Evolutionary conservation across 2,888 invertebrate species (phyloP).

Genomic region (Microctonus brassicae): DNA sequence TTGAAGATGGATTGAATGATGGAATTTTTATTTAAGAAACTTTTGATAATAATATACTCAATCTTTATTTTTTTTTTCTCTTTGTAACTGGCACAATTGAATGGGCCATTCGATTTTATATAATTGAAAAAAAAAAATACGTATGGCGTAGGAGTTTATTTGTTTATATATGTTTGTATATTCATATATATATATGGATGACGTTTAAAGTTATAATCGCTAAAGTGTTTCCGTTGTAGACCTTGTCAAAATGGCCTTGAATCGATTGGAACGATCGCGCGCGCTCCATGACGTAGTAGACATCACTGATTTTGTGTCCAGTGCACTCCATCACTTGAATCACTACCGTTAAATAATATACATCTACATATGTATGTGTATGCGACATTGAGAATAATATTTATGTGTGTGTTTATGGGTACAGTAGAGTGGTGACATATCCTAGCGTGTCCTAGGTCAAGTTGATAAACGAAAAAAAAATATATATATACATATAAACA

Average conservation of each 20-base stretch:
- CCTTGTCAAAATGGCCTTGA: conserved; percentile 13
- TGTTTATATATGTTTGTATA: background rate
- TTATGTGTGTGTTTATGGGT: background rate
- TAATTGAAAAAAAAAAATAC: background rate
- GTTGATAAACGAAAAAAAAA: background rate
- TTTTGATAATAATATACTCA: background rate
- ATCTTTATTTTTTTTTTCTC: background rate
- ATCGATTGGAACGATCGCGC: conserved; percentile 49
- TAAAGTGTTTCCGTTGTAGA: background rate
- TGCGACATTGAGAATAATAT: background rate
- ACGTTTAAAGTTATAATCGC: background rate
- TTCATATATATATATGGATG: background rate
- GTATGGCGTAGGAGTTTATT: background rate
- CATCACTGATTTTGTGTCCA: background rate
- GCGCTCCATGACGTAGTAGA: background rate
- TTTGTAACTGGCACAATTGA: background rate
- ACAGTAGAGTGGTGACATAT: background rate
- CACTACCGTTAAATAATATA: background rate
- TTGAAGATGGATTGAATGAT: background rate
- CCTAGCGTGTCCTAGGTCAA: conserved; percentile 3
- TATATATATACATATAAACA: background rate
- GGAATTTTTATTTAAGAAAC: background rate
- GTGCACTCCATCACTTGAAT: background rate
- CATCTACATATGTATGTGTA: background rate
- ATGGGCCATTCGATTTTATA: too few species aligned